A percentile compares a stretch with the other conserved stretches of the same genome.
phyloP scores from a whole-genome alignment of 2,888 invertebrate species.

The Lycophotia porphyrea region DNA sequence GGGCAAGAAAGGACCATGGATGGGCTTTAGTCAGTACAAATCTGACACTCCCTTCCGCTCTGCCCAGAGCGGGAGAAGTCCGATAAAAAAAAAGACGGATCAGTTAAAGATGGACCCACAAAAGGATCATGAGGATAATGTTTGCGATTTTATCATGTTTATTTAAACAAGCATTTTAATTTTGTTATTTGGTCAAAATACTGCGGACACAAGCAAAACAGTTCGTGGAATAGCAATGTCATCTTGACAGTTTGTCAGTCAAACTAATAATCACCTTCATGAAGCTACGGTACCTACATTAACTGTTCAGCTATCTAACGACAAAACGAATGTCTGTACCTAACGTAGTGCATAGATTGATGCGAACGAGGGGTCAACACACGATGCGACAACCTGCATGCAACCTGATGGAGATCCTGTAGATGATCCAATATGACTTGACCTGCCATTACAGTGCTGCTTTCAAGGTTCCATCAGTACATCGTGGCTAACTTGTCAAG shows the following conservation, averaged over 20 bases:
- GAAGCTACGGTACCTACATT: not conserved
- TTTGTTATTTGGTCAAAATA: not conserved
- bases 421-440: not conserved
- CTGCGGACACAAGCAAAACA: not conserved
- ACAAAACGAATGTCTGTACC: not conserved
- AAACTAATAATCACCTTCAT: not conserved
- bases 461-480: not conserved
- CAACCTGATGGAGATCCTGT: not conserved
- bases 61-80: too few species aligned
- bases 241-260: not conserved
- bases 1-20: too few species aligned
- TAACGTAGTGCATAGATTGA: not conserved
- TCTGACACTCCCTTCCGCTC: too few species aligned
- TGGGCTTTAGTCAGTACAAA: too few species aligned
- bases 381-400: slow-evolving; percentile 1
- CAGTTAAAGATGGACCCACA: not conserved
- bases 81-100: too few species aligned
- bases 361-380: not conserved
- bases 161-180: not conserved
- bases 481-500: not conserved
- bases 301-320: not conserved
- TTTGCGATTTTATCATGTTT: not conserved
- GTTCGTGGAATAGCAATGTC: not conserved
- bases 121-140: not conserved
- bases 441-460: not conserved